Percentiles rank a stretch among this genome's conserved stretches.
These are phyloP conservation scores for Channa striata DNA, from an alignment of 2,797 vertebrate species.

Conservation along the genomic window DNA sequence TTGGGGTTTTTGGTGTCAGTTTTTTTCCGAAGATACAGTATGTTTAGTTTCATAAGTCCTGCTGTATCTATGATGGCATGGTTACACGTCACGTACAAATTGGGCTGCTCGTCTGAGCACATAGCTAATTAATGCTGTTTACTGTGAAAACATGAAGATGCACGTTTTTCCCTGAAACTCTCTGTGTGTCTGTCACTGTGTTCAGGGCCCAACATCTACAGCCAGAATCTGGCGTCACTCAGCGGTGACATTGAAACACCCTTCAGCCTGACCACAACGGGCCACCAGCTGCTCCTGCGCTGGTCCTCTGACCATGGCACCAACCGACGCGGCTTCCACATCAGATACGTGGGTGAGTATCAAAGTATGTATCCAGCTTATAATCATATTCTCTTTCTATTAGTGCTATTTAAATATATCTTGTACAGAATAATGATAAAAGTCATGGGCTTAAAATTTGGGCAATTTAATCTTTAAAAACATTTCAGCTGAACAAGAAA, in stretches of 20 bases:
- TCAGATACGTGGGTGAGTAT: constrained; percentile 98
- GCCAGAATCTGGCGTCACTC: constrained; percentile 91
- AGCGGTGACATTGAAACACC: constrained; percentile 94
- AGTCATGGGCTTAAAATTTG: constrained; percentile 49
- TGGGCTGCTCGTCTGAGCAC: background rate
- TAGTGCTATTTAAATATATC: constrained; percentile 37
- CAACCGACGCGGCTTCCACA: constrained; percentile 95
- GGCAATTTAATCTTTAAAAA: constrained; percentile 1
- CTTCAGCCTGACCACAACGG: constrained; percentile 92
- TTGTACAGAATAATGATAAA: constrained; percentile 43
- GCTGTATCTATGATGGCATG: background rate
- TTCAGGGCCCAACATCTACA: constrained; percentile 95
- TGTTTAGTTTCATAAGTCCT: too few relatives aligned
- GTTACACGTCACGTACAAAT: background rate
- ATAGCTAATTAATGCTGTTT: background rate
- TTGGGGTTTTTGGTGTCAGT: background rate
- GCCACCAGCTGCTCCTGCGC: constrained; percentile 94
- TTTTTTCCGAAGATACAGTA: background rate
- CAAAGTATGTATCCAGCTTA: constrained; percentile 88
- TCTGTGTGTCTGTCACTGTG: background rate
- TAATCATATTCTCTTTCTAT: constrained; percentile 67
- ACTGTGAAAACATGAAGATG: too few relatives aligned
- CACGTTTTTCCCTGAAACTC: background rate
- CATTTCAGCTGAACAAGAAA: constrained; percentile 22
- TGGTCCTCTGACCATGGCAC: constrained; percentile 99